phyloP scores from a whole-genome alignment of 2,797 vertebrate genomes.

The Spinibarbus caldwelli region DNA sequence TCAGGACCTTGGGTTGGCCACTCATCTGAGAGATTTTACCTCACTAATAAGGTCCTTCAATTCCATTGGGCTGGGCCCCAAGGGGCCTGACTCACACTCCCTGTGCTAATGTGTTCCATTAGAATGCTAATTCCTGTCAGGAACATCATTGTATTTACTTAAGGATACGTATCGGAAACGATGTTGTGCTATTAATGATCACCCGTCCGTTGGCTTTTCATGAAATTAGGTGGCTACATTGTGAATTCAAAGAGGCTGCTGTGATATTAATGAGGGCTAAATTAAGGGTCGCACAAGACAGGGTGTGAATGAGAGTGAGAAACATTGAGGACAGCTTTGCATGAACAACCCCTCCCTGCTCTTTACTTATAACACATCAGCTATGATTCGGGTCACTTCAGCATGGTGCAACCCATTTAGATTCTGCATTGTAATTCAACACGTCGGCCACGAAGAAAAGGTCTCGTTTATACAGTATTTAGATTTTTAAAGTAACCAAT shows the following conservation, averaged over 20 bases:
- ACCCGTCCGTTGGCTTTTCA: constrained; percentile 17
- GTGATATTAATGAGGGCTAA: constrained; percentile 49
- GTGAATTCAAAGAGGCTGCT: constrained; percentile 24
- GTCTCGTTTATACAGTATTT: constrained; percentile 38
- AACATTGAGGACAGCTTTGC: not conserved
- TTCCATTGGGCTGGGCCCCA: constrained; percentile 24
- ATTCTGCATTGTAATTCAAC: constrained; percentile 31
- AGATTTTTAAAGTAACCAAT: constrained; percentile 13
- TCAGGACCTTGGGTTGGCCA: constrained; percentile 51
- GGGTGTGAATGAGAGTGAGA: constrained; percentile 30
- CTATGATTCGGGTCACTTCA: constrained; percentile 24
- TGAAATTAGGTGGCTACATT: constrained; percentile 27
- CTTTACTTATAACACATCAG: constrained; percentile 22
- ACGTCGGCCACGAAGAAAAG: constrained; percentile 13
- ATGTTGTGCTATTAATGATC: constrained; percentile 40
- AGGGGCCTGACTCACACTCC: constrained; percentile 26
- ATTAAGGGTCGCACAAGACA: constrained; percentile 20
- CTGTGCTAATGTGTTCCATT: constrained; percentile 43
- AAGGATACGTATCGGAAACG: constrained; percentile 8
- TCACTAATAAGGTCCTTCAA: constrained; percentile 49
- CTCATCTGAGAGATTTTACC: constrained; percentile 42
- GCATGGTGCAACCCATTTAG: constrained; percentile 10
- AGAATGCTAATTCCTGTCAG: constrained; percentile 45
- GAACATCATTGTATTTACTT: constrained; percentile 47
- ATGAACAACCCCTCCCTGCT: constrained; percentile 29